These are phyloP conservation scores for Drosophila antonietae DNA, from an alignment of 2,888 invertebrate species.

Conservation along the genomic window DNA sequence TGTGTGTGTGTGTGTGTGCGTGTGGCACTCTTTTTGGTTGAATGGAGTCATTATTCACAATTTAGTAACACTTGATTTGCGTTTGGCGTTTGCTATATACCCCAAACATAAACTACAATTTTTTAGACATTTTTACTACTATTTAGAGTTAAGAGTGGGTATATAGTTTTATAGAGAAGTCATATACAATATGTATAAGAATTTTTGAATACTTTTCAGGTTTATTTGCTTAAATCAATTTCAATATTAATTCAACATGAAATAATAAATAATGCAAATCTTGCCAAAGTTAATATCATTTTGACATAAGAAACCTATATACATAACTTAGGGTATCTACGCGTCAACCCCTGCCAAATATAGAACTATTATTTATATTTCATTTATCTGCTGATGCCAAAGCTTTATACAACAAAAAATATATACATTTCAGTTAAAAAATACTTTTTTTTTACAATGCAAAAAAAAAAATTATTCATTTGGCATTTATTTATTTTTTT, in stretches of 20 bases:
- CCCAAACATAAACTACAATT: conserved; percentile 25
- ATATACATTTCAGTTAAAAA: conserved; percentile 7
- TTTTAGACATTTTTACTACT: conserved; percentile 64
- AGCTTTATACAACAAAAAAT: conserved; percentile 3
- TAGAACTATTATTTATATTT: background rate
- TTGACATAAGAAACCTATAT: no score
- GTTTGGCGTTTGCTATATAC: conserved; percentile 68
- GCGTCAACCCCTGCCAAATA: background rate
- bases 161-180: background rate
- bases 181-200: background rate
- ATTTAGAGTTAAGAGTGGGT: background rate
- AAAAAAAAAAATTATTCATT: conserved; percentile 7
- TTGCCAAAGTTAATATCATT: no score
- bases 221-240: no score
- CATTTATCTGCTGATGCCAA: background rate
- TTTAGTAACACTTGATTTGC: conserved; percentile 80
- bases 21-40: conserved; percentile 27
- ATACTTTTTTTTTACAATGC: conserved; percentile 9
- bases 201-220: no score
- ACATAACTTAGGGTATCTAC: background rate
- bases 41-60: conserved; percentile 79
- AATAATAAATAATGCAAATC: no score
- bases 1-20: conserved; percentile 18
- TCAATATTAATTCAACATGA: no score
- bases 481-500: background rate